phyloP scores from a whole-genome alignment of 2,113 vertebrate species.

The Trichechus manatus region DNA sequence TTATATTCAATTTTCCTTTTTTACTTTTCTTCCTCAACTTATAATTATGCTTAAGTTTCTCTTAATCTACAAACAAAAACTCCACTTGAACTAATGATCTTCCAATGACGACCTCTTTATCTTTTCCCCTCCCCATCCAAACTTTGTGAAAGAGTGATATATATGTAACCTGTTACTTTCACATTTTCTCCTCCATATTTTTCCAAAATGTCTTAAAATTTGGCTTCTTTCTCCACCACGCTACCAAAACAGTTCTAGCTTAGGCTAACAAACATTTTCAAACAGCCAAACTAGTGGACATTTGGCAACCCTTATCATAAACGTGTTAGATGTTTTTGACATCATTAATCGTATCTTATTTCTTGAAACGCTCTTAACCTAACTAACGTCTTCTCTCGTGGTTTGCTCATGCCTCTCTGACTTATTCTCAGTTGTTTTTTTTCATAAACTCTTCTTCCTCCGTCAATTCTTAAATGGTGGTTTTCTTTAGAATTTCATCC shows the following conservation, averaged over 20 bases:
- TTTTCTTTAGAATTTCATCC: neutral
- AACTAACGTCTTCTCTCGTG: neutral
- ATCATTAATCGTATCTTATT: neutral
- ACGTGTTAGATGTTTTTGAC: neutral
- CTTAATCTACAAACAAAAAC: neutral
- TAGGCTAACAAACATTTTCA: neutral
- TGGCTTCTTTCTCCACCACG: neutral
- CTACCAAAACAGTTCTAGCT: neutral
- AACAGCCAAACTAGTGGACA: neutral
- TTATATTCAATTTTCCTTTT: slow-evolving; percentile 2
- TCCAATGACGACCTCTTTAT: neutral
- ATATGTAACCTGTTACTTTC: neutral
- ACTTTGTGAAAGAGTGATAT: slow-evolving; percentile 1
- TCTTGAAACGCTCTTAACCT: neutral
- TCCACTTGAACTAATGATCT: neutral
- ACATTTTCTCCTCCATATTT: neutral
- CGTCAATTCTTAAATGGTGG: neutral
- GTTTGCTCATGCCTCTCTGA: neutral
- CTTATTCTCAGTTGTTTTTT: neutral
- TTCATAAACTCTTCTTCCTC: neutral
- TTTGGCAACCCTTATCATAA: neutral
- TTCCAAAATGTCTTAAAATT: neutral
- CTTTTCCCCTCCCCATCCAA: neutral
- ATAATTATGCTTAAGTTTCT: neutral
- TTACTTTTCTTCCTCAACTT: neutral